Conservation (phyloP, 2,113 vertebrate genomes). For the Morone saxatilis region DNA sequence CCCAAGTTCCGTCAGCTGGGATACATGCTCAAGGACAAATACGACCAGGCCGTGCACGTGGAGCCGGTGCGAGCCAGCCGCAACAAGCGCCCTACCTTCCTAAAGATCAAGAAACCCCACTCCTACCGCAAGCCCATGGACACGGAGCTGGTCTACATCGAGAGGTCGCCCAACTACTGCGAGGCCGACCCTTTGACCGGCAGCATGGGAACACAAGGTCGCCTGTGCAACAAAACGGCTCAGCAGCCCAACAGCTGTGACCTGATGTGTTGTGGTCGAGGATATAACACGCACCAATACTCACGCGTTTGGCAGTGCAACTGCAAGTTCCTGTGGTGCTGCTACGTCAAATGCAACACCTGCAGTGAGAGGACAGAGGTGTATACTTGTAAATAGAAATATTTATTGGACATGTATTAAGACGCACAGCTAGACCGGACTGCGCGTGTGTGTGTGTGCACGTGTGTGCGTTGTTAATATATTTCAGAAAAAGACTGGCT, state of each 20-base stretch:
- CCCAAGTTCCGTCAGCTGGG: slow-evolving; percentile 96
- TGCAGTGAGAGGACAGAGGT: slow-evolving; percentile 97
- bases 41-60: slow-evolving; percentile 93
- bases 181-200: slow-evolving; percentile 92
- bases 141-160: slow-evolving; percentile 95
- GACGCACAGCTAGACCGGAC: slow-evolving; percentile 35
- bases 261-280: slow-evolving; percentile 95
- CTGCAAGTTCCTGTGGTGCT: slow-evolving; percentile 99
- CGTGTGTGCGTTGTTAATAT: background rate
- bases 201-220: slow-evolving; percentile 93
- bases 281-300: slow-evolving; percentile 97
- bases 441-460: background rate
- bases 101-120: slow-evolving; percentile 95
- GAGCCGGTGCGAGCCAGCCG: slow-evolving; percentile 93
- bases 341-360: slow-evolving; percentile 97
- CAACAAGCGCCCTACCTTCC: slow-evolving; percentile 94
- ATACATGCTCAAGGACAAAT: slow-evolving; percentile 95
- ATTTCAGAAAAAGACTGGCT: slow-evolving; percentile 35
- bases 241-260: slow-evolving; percentile 93
- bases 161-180: slow-evolving; percentile 96
- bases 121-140: slow-evolving; percentile 96
- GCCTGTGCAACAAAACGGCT: slow-evolving; percentile 95
- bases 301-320: slow-evolving; percentile 97
- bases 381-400: slow-evolving; percentile 93
- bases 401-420: slow-evolving; percentile 58